phyloP scores from a whole-genome alignment of 2,888 invertebrate species.

The Dermolepida albohirtum region DNA sequence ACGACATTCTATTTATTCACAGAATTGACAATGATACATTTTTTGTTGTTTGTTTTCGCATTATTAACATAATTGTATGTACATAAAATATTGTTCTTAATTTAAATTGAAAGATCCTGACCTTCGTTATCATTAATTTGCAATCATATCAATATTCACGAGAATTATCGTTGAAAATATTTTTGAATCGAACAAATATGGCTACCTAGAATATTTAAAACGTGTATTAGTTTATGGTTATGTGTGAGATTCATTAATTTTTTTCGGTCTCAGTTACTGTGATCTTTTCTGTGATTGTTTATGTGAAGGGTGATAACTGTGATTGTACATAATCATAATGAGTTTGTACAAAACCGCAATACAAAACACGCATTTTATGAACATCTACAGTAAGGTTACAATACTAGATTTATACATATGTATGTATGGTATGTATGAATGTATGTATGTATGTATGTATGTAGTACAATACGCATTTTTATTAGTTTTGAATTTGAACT shows the following conservation, averaged over 20 bases:
- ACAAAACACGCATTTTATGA: conserved; percentile 58
- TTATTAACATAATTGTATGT: conserved; percentile 1
- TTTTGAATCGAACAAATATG: conserved; percentile 10
- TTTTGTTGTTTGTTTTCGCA: background rate
- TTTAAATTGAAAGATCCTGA: conserved; percentile 33
- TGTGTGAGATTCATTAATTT: background rate
- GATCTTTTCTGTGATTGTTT: conserved; percentile 1
- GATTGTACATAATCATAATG: conserved; percentile 50
- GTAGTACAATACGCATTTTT: conserved; percentile 20
- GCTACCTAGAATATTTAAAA: conserved; percentile 3
- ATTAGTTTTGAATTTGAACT: conserved; percentile 2
- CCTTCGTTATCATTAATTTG: conserved; percentile 31
- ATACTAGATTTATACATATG: too few relatives aligned
- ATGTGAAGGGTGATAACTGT: background rate
- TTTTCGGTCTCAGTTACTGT: background rate
- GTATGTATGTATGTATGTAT: background rate
- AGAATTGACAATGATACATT: background rate
- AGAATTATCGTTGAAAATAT: conserved; percentile 10
- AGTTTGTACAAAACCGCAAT: conserved; percentile 61
- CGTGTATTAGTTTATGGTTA: background rate
- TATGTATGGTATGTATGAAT: too few relatives aligned
- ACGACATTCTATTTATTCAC: too few relatives aligned
- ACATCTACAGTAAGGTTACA: conserved; percentile 56
- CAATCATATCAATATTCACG: conserved; percentile 27
- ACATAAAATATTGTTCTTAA: conserved; percentile 19